Percentiles rank a stretch among this genome's conserved stretches.
These are phyloP conservation scores for Zosterops borbonicus DNA, from an alignment of 2,113 vertebrate genomes.

Conservation along the genomic window DNA sequence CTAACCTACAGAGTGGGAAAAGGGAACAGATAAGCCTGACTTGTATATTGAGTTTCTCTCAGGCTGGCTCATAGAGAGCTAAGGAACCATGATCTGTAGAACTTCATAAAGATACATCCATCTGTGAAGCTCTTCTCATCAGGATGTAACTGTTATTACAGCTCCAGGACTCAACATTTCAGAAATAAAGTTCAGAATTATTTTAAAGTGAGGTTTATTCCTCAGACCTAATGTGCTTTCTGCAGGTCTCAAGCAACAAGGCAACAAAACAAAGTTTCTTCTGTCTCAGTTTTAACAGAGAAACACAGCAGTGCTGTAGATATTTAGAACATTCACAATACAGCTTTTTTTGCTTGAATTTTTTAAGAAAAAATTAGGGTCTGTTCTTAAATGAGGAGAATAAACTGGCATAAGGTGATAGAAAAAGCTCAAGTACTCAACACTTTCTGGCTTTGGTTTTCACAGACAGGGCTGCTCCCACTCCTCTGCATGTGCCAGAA, in stretches of 20 bases:
- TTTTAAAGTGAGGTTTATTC: background rate
- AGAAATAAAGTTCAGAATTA: background rate
- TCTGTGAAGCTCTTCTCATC: background rate
- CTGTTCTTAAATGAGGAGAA: background rate
- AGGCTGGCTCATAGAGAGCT: background rate
- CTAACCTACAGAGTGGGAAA: accelerated
- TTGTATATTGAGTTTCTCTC: background rate
- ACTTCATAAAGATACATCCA: background rate
- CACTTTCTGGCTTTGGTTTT: background rate
- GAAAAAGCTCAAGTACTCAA: background rate
- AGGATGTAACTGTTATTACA: background rate
- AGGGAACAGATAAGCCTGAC: background rate
- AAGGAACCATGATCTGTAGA: background rate
- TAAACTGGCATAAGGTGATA: background rate
- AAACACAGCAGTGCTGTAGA: background rate
- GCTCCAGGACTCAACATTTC: background rate
- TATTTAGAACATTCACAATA: background rate
- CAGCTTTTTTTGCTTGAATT: background rate
- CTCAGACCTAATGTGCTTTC: background rate
- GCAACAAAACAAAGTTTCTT: background rate
- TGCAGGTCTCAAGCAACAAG: background rate
- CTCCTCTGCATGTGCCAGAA: accelerated
- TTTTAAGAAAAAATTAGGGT: background rate
- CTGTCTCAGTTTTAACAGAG: background rate
- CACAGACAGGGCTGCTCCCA: background rate